These are phyloP conservation scores for Eristalis tenax DNA, from an alignment of 2,888 invertebrate species.

Conservation along the genomic window DNA sequence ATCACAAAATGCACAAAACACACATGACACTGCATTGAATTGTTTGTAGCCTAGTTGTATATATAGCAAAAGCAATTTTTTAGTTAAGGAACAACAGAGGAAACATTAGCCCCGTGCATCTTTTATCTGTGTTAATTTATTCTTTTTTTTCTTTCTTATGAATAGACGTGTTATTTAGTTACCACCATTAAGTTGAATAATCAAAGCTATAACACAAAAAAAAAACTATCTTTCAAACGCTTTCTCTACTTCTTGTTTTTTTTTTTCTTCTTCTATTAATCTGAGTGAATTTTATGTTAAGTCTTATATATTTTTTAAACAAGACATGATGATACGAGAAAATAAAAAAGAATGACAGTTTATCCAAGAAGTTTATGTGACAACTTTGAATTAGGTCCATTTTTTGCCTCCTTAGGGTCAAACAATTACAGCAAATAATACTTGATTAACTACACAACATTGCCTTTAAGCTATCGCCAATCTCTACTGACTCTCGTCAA, in stretches of 20 bases:
- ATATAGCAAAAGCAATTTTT: background rate
- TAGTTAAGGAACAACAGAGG: too few species aligned
- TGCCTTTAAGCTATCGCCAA: too few species aligned
- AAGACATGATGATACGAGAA: background rate
- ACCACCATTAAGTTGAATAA: too few species aligned
- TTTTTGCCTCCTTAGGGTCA: background rate
- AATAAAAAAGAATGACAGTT: background rate
- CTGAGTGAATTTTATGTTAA: background rate
- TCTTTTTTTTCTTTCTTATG: slow-evolving; percentile 58
- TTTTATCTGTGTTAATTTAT: slow-evolving; percentile 5
- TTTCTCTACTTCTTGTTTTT: too few species aligned
- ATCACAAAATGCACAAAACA: too few species aligned
- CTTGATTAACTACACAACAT: background rate
- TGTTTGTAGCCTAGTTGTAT: background rate
- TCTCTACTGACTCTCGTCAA: too few species aligned
- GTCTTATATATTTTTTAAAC: background rate
- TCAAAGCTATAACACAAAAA: too few species aligned
- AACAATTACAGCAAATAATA: background rate
- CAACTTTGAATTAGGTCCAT: slow-evolving; percentile 18
- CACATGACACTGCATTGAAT: too few species aligned
- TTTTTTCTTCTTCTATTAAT: background rate
- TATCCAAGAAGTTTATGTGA: slow-evolving; percentile 40
- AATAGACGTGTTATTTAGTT: slow-evolving; percentile 55
- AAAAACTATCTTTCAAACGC: too few species aligned
- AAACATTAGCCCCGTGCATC: background rate